phyloP scores from a whole-genome alignment of 2,797 vertebrate species.

The Simalia tracyae region DNA sequence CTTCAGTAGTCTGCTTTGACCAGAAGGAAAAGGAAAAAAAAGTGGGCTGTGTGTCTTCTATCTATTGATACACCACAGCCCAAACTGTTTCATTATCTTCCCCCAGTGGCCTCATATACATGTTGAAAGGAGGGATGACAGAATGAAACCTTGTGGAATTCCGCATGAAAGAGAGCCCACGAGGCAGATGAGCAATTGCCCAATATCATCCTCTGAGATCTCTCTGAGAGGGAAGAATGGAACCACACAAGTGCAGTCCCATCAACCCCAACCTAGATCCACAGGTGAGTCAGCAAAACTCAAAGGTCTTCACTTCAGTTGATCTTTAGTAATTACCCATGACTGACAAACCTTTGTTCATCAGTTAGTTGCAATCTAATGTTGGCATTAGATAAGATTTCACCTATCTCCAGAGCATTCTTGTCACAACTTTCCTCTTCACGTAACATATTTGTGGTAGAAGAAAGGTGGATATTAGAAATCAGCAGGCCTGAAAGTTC shows the following conservation, averaged over 20 bases:
- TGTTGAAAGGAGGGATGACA: conserved; percentile 73
- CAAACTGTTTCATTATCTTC: conserved; percentile 73
- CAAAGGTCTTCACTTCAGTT: conserved; percentile 62
- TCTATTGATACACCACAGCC: conserved; percentile 58
- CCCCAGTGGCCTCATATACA: conserved; percentile 70
- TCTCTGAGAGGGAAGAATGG: conserved; percentile 71
- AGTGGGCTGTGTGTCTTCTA: conserved; percentile 60
- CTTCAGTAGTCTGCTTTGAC: conserved; percentile 57
- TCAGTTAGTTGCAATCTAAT: not conserved
- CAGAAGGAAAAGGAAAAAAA: conserved; percentile 7
- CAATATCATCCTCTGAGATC: conserved; percentile 69
- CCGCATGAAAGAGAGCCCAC: conserved; percentile 65
- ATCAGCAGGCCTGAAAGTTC: not conserved
- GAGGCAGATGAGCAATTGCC: conserved; percentile 69
- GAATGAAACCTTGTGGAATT: conserved; percentile 73
- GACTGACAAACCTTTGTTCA: conserved; percentile 37
- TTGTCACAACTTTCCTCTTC: conserved; percentile 21
- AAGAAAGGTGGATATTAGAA: conserved; percentile 27
- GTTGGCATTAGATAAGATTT: conserved; percentile 28
- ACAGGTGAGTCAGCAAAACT: conserved; percentile 72
- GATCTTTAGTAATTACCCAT: conserved; percentile 17
- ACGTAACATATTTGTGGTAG: not conserved
- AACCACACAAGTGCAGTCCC: conserved; percentile 70
- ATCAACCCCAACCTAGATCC: conserved; percentile 71
- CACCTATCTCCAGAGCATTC: not conserved